Evolutionary conservation across 2,888 invertebrate genomes (phyloP).

Genomic region (Cephus nigrinus): DNA sequence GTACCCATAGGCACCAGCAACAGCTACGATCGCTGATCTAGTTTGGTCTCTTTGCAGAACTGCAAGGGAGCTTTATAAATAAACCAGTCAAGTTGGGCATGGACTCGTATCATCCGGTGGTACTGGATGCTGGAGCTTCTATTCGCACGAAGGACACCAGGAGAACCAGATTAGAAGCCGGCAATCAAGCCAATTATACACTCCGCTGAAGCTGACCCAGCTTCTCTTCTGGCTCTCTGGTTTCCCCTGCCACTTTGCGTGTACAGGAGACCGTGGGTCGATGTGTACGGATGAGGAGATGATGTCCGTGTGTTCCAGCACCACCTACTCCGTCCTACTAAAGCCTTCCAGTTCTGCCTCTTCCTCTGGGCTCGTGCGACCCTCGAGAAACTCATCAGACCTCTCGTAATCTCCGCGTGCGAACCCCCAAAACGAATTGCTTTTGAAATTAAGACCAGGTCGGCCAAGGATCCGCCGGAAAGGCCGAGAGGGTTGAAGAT

Average conservation of each 20-base stretch:
- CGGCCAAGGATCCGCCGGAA: background rate
- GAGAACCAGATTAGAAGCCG: conserved; percentile 63
- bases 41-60: background rate
- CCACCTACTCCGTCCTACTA: conserved; percentile 40
- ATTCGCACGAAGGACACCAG: conserved; percentile 27
- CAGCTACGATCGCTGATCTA: background rate
- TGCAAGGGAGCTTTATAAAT: background rate
- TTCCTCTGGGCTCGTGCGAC: conserved; percentile 43
- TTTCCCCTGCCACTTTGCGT: conserved; percentile 17
- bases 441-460: conserved; percentile 49
- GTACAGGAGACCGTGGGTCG: conserved; percentile 9
- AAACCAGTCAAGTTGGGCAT: background rate
- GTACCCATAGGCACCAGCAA: background rate
- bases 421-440: conserved; percentile 55
- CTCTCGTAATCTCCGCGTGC: conserved; percentile 59
- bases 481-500: background rate
- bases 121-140: background rate
- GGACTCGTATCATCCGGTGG: background rate
- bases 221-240: conserved; percentile 48
- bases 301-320: conserved; percentile 27
- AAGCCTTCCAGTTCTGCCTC: conserved; percentile 45
- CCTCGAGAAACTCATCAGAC: conserved; percentile 62
- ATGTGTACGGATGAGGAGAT: conserved; percentile 14
- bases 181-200: conserved; percentile 66
- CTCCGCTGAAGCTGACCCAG: conserved; percentile 63